These are phyloP conservation scores for Avahi laniger DNA, from an alignment of 2,797 vertebrate species.

Conservation along the genomic window DNA sequence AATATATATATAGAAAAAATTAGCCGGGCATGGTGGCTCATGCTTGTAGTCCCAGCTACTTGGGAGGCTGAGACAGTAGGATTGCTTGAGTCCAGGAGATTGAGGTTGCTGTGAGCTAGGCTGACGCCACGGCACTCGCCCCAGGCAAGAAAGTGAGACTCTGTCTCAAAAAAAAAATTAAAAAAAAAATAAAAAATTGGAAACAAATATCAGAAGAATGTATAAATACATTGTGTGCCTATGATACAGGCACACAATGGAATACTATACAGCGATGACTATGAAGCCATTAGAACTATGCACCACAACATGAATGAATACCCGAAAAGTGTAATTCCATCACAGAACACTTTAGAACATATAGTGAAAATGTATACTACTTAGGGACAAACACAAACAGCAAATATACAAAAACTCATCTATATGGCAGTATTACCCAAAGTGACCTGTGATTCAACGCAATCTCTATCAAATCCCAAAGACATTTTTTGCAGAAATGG, in stretches of 20 bases:
- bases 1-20: too few species aligned
- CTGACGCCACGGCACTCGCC: too few species aligned
- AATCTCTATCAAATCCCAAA: background rate
- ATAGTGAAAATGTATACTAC: background rate
- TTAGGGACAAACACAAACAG: background rate
- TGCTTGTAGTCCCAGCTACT: too few species aligned
- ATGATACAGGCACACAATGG: accelerated
- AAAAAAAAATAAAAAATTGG: too few species aligned
- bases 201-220: too few species aligned
- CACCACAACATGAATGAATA: too few species aligned
- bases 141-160: too few species aligned
- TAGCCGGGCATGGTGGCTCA: too few species aligned
- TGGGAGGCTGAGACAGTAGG: too few species aligned
- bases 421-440: background rate
- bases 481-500: background rate
- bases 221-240: background rate
- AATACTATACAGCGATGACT: background rate
- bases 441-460: background rate
- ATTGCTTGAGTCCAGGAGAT: too few species aligned
- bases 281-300: background rate
- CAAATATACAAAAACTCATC: background rate
- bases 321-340: background rate
- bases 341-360: background rate
- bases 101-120: too few species aligned
- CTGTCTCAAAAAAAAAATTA: too few species aligned